phyloP scores from a whole-genome alignment of 2,113 vertebrate genomes.

The Rousettus leschenaultii region DNA sequence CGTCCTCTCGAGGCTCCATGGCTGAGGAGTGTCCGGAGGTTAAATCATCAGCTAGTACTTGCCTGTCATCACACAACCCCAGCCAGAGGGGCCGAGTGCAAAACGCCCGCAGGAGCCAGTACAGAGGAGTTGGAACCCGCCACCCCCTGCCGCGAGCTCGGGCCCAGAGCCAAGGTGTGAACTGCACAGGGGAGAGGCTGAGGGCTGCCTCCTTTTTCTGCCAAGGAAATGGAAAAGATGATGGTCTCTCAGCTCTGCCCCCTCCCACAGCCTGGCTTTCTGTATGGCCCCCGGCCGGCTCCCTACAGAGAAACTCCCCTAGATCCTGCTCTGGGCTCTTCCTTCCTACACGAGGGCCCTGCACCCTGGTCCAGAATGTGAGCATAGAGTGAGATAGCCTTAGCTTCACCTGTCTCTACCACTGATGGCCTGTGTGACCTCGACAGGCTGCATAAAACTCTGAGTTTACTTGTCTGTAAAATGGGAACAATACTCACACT shows the following conservation, averaged over 20 bases:
- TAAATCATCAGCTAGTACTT: neutral
- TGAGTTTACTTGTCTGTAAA: neutral
- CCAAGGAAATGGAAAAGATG: neutral
- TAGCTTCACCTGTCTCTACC: neutral
- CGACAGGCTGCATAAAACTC: neutral
- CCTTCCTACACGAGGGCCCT: rapidly evolving
- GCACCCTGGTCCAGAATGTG: neutral
- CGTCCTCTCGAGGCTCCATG: neutral
- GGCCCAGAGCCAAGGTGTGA: neutral
- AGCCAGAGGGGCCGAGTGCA: neutral
- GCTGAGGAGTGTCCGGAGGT: neutral
- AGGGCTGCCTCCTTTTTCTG: neutral
- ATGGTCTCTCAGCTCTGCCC: too few species aligned
- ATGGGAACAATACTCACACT: neutral
- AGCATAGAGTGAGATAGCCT: neutral
- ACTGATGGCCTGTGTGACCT: neutral
- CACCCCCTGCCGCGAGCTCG: neutral
- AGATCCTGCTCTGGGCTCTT: neutral
- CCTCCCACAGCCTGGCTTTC: too few species aligned
- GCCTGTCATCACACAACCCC: neutral
- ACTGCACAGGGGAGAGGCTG: rapidly evolving
- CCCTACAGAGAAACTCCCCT: neutral
- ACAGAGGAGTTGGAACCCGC: neutral
- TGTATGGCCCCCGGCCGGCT: rapidly evolving
- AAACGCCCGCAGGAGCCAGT: neutral